Conservation (phyloP, 2,888 invertebrate species). For the Iphiclides podalirius region DNA sequence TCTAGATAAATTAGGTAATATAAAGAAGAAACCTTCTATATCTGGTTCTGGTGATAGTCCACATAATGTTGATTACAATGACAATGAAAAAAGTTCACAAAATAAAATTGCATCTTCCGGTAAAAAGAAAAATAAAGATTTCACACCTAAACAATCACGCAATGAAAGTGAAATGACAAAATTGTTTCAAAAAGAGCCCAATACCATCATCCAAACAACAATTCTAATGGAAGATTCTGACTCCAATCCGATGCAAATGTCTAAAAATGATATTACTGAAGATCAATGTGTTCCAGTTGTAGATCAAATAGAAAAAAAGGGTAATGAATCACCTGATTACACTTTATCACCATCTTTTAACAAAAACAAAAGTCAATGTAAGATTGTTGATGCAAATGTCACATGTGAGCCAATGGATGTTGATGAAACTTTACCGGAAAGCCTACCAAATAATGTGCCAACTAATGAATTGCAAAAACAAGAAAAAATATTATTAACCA, state of each 20-base stretch:
- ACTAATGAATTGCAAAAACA: constrained; percentile 22
- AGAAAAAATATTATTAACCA: not conserved
- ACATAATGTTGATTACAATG: constrained; percentile 12
- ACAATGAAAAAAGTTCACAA: constrained; percentile 1
- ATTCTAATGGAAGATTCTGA: constrained; percentile 60
- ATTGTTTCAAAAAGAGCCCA: constrained; percentile 46
- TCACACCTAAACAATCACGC: not conserved
- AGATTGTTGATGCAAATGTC: constrained; percentile 30
- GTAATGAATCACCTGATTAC: not conserved
- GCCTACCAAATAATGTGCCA: constrained; percentile 39
- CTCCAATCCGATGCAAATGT: constrained; percentile 43
- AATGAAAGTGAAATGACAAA: constrained; percentile 34
- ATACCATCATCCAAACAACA: constrained; percentile 38
- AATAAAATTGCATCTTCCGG: constrained; percentile 1
- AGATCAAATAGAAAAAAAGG: constrained; percentile 30
- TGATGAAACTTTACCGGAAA: constrained; percentile 63
- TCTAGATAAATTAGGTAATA: constrained; percentile 22
- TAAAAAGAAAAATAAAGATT: constrained; percentile 29
- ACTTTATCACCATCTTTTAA: constrained; percentile 10
- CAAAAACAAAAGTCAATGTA: constrained; percentile 18
- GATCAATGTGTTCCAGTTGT: constrained; percentile 67
- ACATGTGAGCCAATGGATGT: constrained; percentile 71
- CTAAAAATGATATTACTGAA: constrained; percentile 38
- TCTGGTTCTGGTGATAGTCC: constrained; percentile 27
- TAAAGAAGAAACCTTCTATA: constrained; percentile 18